Evolutionary conservation across 1,140 invertebrate species (phyloP), one percentile per base, ranked within the genome.

Genomic region (Scaptodrosophila lebanonensis): DNA sequence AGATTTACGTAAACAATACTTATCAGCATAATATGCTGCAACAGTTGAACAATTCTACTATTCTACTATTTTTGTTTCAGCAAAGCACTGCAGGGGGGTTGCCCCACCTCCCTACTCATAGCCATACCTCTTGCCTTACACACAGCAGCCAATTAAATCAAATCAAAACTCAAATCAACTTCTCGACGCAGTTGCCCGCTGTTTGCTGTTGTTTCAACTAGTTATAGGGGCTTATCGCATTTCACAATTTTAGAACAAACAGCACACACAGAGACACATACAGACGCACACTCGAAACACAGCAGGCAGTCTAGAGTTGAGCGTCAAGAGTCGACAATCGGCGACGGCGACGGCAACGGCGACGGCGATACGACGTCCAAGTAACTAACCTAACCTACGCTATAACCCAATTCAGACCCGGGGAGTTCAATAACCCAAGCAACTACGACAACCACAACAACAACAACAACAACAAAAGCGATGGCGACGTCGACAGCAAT

Each of bases 331-430:
- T 13, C 12, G 27, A 17, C 47, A 25, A 25, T 3, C 22, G 27
- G 18, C 47, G 40, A 56, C 35, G 39, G 32, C 57, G 47, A 47
- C 40, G 49, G 32, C 32, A 20, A 22, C 58, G 15, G 22, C 32
- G 12, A 38, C 44, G 27, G 49, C 58, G 27, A 39, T 17, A 52
- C 48, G 20, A 32, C 48, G 27, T 45, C 54, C 43, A 45, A 63
- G 54, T 69, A 65, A 68, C 70, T 60, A 75, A 75, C 54, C 61
- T 61, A 70, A 47, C 64, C 49, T 58, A 71, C 50, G 60, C 52
- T 68, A 70, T 69, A 73, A 75, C 70, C 70, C 65, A 75, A 75
- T 75, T 75, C 70, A 32, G 27, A 44, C 49, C 48, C 49, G 43
- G 30, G 22, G 65, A 50, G 70, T 75, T 75, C 70, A 75, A 65